Percentiles rank a stretch among this genome's conserved stretches.
These are phyloP conservation scores for Tragelaphus buxtoni DNA, from an alignment of 2,113 vertebrate genomes.

Conservation along the genomic window DNA sequence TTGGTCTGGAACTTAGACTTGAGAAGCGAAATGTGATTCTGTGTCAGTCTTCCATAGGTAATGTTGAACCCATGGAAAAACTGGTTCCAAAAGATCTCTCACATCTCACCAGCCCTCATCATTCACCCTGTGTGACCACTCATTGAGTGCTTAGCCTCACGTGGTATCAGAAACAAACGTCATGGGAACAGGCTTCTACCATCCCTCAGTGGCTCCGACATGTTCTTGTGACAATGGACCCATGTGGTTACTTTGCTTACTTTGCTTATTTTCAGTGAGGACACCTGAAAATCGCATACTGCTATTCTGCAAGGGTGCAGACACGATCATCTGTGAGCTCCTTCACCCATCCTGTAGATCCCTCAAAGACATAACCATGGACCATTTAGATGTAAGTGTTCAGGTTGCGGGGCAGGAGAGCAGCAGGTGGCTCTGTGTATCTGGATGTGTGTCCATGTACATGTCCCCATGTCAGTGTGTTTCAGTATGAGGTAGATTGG, in stretches of 20 bases:
- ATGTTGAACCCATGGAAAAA: background rate
- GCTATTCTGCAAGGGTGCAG: constrained; percentile 95
- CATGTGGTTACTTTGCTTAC: constrained; percentile 11
- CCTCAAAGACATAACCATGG: constrained; percentile 85
- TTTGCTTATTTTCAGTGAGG: constrained; percentile 80
- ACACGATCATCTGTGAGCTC: constrained; percentile 91
- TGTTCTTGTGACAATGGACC: background rate
- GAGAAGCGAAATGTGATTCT: constrained; percentile 8
- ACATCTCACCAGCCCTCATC: background rate
- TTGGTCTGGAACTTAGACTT: constrained; percentile 3
- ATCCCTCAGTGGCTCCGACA: background rate
- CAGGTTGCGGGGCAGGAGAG: background rate
- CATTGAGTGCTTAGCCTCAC: background rate
- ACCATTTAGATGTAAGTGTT: constrained; percentile 90
- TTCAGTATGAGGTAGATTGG: background rate
- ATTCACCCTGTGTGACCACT: background rate
- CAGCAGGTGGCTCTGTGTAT: background rate
- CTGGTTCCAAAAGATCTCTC: background rate
- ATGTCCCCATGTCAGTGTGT: background rate
- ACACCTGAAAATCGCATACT: constrained; percentile 86
- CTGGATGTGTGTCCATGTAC: background rate
- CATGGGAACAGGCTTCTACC: background rate
- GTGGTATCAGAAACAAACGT: background rate
- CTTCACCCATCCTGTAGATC: constrained; percentile 84
- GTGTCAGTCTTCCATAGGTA: background rate